Conservation (phyloP, 2,113 vertebrate genomes). For the Xerus inauris region DNA sequence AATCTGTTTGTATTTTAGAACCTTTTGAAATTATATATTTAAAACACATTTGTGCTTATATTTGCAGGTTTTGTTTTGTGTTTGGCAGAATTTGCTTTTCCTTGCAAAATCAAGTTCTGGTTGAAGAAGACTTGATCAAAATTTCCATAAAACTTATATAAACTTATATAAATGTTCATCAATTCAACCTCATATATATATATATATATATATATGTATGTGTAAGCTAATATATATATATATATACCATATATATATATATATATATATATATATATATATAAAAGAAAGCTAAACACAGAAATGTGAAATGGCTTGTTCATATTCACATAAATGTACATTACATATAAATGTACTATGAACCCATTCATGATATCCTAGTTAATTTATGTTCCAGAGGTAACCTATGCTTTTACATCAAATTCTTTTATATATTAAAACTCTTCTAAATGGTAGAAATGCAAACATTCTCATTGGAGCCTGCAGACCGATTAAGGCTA, state of each 20-base stretch:
- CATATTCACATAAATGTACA: background rate
- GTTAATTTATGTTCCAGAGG: background rate
- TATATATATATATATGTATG: too few relatives aligned
- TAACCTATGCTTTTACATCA: background rate
- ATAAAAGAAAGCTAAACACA: background rate
- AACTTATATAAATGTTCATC: background rate
- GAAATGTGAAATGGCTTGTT: background rate
- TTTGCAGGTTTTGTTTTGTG: background rate
- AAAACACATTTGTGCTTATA: background rate
- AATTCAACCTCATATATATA: background rate
- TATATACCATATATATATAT: too few relatives aligned
- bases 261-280: too few relatives aligned
- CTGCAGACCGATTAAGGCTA: background rate
- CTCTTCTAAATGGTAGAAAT: background rate
- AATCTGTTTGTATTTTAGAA: conserved; percentile 2
- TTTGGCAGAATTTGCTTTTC: background rate
- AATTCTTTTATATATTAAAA: background rate
- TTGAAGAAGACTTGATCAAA: background rate
- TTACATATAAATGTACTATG: background rate
- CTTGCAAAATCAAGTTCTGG: background rate
- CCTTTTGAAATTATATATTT: conserved; percentile 48
- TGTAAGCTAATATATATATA: too few relatives aligned
- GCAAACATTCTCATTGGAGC: background rate
- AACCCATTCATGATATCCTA: background rate
- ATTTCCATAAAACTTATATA: background rate